Conservation (phyloP, 23 tunicate species). For the Ciona savignyi region DNA sequence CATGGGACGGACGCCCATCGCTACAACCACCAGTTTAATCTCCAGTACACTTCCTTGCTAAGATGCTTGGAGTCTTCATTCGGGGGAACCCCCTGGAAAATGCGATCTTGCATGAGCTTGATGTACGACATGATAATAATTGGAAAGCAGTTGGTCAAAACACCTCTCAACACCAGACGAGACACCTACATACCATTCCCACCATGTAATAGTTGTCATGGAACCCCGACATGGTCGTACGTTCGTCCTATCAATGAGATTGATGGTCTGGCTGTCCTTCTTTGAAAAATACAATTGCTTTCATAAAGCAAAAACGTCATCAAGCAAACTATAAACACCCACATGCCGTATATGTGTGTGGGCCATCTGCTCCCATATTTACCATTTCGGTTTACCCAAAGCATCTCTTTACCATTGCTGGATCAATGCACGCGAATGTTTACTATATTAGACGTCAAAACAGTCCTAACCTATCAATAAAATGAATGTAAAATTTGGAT, state of each 20-base stretch:
- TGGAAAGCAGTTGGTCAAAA: conserved; percentile 22
- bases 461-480: too few species aligned
- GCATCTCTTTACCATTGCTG: too few species aligned
- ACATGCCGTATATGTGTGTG: too few species aligned
- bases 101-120: conserved; percentile 21
- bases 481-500: too few species aligned
- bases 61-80: conserved; percentile 29
- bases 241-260: not conserved
- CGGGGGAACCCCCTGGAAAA: conserved; percentile 13
- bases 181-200: not conserved
- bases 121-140: conserved; percentile 38
- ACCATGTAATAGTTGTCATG: conserved; percentile 1
- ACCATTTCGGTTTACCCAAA: too few species aligned
- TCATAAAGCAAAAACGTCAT: too few species aligned
- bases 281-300: too few species aligned
- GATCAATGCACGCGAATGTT: too few species aligned
- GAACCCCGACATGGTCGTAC: conserved; percentile 5
- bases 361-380: too few species aligned
- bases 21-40: conserved; percentile 18
- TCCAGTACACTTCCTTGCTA: conserved; percentile 35
- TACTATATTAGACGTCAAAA: too few species aligned
- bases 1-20: conserved; percentile 19
- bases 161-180: conserved; percentile 7
- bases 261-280: too few species aligned
- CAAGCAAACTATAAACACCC: too few species aligned